These are phyloP conservation scores for Unio pictorum DNA, from an alignment of 2,888 invertebrate genomes.

Conservation along the genomic window DNA sequence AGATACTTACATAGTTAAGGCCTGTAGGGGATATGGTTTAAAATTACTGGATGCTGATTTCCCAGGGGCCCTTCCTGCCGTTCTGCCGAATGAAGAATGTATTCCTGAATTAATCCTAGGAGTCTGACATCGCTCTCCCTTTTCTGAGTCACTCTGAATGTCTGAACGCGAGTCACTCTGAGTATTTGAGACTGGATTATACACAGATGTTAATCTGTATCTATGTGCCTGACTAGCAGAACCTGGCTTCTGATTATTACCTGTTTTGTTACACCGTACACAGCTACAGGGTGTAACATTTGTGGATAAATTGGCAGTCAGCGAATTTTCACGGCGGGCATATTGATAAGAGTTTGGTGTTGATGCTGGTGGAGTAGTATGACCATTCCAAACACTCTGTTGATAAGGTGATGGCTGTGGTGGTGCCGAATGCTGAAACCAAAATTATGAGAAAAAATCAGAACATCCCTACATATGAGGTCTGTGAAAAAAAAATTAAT, in stretches of 20 bases:
- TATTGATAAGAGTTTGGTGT: slow-evolving; percentile 1
- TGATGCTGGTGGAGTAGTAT: slow-evolving; percentile 5
- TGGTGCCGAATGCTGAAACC: slow-evolving; percentile 21
- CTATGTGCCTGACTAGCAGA: slow-evolving; percentile 37
- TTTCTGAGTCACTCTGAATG: slow-evolving; percentile 35
- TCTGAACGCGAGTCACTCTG: slow-evolving; percentile 29
- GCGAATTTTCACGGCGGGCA: slow-evolving; percentile 11
- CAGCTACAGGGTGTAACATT: slow-evolving; percentile 12
- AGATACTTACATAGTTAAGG: slow-evolving; percentile 46
- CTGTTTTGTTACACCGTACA: slow-evolving; percentile 20
- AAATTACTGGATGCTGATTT: too few relatives aligned
- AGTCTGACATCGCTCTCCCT: slow-evolving; percentile 12
- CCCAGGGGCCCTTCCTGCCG: slow-evolving; percentile 6
- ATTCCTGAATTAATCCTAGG: slow-evolving; percentile 29
- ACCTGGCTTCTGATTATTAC: slow-evolving; percentile 22
- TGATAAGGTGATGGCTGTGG: slow-evolving; percentile 18
- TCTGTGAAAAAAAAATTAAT: neutral
- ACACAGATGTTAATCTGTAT: slow-evolving; percentile 28
- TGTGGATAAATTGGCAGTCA: slow-evolving; percentile 2
- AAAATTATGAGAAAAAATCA: neutral
- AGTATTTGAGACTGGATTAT: slow-evolving; percentile 12
- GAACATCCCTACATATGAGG: neutral
- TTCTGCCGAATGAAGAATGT: slow-evolving; percentile 14
- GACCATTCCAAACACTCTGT: slow-evolving; percentile 15
- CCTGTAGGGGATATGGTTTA: slow-evolving; percentile 28